Evolutionary conservation across 2,888 invertebrate genomes (phyloP).

Genomic region (Melolontha melolontha): DNA sequence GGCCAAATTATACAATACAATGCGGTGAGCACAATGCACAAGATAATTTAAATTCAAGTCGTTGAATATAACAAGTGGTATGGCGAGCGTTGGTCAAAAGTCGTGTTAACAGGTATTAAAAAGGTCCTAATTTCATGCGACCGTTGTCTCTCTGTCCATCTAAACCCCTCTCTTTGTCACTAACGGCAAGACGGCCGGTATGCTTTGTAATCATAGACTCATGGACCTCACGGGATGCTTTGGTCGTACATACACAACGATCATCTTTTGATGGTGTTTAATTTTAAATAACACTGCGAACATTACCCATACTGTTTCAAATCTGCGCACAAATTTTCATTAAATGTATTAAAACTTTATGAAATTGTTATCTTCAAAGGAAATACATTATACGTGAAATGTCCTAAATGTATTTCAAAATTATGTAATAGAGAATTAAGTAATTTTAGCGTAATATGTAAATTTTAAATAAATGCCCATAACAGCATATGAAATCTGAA

Average conservation of each 20-base stretch:
- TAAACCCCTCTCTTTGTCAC: constrained; percentile 19
- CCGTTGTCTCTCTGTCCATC: constrained; percentile 28
- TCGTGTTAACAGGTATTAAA: constrained; percentile 52
- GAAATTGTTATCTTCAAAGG: too few species aligned
- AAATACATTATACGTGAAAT: too few species aligned
- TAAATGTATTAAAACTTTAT: too few species aligned
- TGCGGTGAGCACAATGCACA: constrained; percentile 53
- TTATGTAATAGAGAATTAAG: too few species aligned
- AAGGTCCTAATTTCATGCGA: constrained; percentile 37
- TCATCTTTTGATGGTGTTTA: constrained; percentile 1
- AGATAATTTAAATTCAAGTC: constrained; percentile 59
- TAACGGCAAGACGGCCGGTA: constrained; percentile 20
- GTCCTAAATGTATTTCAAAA: too few species aligned
- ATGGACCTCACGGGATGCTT: constrained; percentile 2
- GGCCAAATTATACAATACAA: constrained; percentile 57
- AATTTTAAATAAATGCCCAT: too few species aligned
- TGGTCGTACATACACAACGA: constrained; percentile 9
- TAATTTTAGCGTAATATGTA: too few species aligned
- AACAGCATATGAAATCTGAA: too few species aligned
- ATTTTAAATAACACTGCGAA: neutral
- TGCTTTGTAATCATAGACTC: constrained; percentile 26
- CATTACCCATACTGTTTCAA: too few species aligned
- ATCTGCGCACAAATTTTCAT: too few species aligned
- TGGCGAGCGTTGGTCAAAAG: constrained; percentile 50
- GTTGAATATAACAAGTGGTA: constrained; percentile 56